phyloP scores from a whole-genome alignment of 64 coral and sea anemone species.

The Exaiptasia diaphana region DNA sequence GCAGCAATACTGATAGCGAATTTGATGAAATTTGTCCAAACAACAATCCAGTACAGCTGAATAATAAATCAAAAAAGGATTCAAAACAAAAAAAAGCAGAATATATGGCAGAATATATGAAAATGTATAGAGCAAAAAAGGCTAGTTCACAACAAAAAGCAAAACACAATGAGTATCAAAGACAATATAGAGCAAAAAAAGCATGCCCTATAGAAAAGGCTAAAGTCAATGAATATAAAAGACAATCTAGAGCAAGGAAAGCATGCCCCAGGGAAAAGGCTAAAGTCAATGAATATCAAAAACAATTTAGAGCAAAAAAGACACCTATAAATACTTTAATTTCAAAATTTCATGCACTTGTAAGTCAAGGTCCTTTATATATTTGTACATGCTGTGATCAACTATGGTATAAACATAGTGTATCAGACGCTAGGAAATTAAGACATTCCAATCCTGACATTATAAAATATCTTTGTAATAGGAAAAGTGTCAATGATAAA shows the following conservation, averaged over 20 bases:
- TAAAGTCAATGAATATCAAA: not conserved
- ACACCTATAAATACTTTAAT: not conserved
- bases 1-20: too few relatives aligned
- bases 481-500: conserved; percentile 7
- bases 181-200: conserved; percentile 13
- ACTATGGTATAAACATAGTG: conserved; percentile 19
- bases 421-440: not conserved
- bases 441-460: conserved; percentile 4
- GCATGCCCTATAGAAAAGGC: not conserved
- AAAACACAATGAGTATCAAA: not conserved
- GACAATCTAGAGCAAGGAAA: not conserved
- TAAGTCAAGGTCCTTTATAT: not conserved
- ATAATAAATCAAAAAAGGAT: not conserved
- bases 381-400: conserved; percentile 24
- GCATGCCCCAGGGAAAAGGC: not conserved
- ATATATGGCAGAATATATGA: too few relatives aligned
- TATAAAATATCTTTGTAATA: conserved; percentile 15
- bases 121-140: too few relatives aligned
- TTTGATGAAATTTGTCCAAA: too few relatives aligned
- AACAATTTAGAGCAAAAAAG: not conserved
- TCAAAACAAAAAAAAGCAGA: too few relatives aligned
- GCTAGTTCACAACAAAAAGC: conserved; percentile 30
- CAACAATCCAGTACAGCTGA: not conserved
- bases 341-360: conserved; percentile 9
- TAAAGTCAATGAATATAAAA: conserved; percentile 8